Percentiles rank a stretch among this genome's conserved stretches.
Evolutionary conservation across 2,113 vertebrate species (phyloP).

Genomic region (Pionites leucogaster): DNA sequence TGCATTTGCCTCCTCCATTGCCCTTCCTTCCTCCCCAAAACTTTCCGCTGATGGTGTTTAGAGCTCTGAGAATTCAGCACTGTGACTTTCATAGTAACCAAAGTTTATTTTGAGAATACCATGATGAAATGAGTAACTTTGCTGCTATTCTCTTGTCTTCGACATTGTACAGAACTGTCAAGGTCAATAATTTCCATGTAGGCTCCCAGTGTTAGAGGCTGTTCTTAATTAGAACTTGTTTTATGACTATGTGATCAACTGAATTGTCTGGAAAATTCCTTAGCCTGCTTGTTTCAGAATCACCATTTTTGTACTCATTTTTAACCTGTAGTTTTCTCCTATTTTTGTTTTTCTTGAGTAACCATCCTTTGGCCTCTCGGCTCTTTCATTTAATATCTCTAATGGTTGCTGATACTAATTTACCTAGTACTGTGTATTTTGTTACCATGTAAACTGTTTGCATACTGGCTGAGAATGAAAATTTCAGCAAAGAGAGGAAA

Average conservation of each 20-base stretch:
- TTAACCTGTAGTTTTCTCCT: not conserved
- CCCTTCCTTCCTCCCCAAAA: not conserved
- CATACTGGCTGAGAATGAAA: not conserved
- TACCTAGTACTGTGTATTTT: not conserved
- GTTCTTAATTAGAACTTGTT: slow-evolving; percentile 9
- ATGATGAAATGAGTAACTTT: slow-evolving; percentile 33
- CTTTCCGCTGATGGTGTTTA: slow-evolving; percentile 14
- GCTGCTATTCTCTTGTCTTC: not conserved
- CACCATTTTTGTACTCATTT: not conserved
- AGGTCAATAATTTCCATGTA: slow-evolving; percentile 11
- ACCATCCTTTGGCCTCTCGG: not conserved
- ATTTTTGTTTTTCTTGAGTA: not conserved
- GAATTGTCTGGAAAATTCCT: slow-evolving; percentile 14
- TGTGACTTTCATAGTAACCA: slow-evolving; percentile 25
- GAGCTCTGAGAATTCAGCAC: not conserved
- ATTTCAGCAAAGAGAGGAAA: not conserved
- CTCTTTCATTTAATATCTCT: not conserved
- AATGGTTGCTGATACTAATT: not conserved
- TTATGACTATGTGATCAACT: not conserved
- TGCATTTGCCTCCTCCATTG: not conserved
- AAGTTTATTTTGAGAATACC: slow-evolving; percentile 47
- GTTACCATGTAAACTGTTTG: not conserved
- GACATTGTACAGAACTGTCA: not conserved
- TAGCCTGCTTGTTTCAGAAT: not conserved
- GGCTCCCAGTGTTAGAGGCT: not conserved